Conservation (phyloP, 2,888 invertebrate species). For the Eledona agricola region DNA sequence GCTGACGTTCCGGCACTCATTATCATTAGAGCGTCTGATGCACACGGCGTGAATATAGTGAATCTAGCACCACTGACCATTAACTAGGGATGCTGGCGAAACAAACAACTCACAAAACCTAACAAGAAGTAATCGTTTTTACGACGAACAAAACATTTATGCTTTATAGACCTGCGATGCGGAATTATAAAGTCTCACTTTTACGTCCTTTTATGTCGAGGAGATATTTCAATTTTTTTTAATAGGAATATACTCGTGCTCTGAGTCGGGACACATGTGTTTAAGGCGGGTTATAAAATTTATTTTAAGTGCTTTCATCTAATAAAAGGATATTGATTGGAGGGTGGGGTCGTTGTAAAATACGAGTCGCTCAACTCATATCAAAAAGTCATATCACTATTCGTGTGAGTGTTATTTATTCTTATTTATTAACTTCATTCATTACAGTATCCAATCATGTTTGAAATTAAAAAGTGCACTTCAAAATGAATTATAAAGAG, state of each 20-base stretch:
- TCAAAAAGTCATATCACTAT: too few relatives aligned
- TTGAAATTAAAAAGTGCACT: too few relatives aligned
- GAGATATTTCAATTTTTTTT: slow-evolving; percentile 10
- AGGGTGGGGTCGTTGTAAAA: slow-evolving; percentile 4
- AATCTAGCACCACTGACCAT: slow-evolving; percentile 9
- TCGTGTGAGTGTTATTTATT: too few relatives aligned
- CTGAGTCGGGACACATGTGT: slow-evolving; percentile 19
- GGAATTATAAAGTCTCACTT: slow-evolving; percentile 14
- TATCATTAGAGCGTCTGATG: slow-evolving; percentile 11
- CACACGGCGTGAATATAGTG: slow-evolving; percentile 3
- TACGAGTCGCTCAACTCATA: too few relatives aligned
- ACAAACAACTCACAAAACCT: slow-evolving; percentile 4
- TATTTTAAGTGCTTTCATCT: slow-evolving; percentile 26
- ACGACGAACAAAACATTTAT: neutral
- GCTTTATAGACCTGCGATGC: neutral
- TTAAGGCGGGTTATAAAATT: slow-evolving; percentile 20
- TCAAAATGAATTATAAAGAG: too few relatives aligned
- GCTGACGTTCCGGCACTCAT: slow-evolving; percentile 11
- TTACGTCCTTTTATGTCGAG: slow-evolving; percentile 10
- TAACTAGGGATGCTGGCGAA: slow-evolving; percentile 12
- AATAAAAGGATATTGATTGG: slow-evolving; percentile 26
- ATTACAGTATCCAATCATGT: too few relatives aligned
- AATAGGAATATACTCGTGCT: slow-evolving; percentile 3
- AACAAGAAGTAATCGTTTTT: slow-evolving; percentile 15
- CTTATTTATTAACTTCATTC: too few relatives aligned